phyloP scores from a whole-genome alignment of 2,113 vertebrate species.

The Psittacus erithacus region DNA sequence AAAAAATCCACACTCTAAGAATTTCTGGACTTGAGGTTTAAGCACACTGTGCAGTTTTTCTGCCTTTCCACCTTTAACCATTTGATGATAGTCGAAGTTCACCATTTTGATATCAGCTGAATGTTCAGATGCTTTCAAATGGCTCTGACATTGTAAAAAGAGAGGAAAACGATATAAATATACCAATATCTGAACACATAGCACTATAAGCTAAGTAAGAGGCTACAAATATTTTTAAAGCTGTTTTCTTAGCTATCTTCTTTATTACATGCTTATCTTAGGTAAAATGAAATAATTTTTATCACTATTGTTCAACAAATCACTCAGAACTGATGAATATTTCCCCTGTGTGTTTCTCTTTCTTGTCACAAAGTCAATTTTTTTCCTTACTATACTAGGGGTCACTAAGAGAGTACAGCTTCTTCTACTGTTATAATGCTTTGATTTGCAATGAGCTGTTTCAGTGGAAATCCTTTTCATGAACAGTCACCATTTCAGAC shows the following conservation, averaged over 20 bases:
- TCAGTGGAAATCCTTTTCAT: background rate
- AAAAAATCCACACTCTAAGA: constrained; percentile 94
- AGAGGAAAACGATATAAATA: background rate
- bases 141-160: constrained; percentile 81
- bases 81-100: constrained; percentile 98
- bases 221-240: background rate
- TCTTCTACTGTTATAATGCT: background rate
- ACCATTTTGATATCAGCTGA: constrained; percentile 88
- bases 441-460: background rate
- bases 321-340: background rate
- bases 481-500: background rate
- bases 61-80: constrained; percentile 94
- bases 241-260: background rate
- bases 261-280: background rate
- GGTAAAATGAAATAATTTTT: background rate
- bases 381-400: background rate
- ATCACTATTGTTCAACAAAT: background rate
- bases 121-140: constrained; percentile 96
- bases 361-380: background rate
- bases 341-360: background rate
- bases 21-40: constrained; percentile 89
- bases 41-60: constrained; percentile 91
- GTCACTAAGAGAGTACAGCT: background rate
- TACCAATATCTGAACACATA: background rate
- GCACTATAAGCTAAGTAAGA: background rate